Conservation (phyloP, 2,888 invertebrate genomes). For the Leptodirus hochenwartii region DNA sequence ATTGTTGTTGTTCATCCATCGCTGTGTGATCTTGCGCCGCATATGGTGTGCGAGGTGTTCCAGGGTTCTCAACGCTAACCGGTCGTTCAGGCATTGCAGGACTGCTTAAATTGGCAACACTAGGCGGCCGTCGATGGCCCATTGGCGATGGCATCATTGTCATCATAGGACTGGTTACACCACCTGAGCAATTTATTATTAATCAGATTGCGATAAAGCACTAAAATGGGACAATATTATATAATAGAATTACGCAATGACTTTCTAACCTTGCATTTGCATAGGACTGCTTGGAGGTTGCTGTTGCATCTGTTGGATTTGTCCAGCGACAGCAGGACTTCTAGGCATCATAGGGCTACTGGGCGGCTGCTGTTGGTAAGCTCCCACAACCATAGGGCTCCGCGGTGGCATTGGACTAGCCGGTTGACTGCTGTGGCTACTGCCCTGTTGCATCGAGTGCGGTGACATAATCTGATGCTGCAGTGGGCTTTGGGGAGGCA, state of each 20-base stretch:
- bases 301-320: conserved; percentile 27
- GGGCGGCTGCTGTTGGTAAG: conserved; percentile 26
- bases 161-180: conserved; percentile 29
- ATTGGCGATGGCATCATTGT: conserved; percentile 30
- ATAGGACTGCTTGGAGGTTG: conserved; percentile 32
- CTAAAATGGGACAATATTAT: too few relatives aligned
- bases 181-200: too few relatives aligned
- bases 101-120: conserved; percentile 29
- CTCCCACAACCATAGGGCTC: conserved; percentile 25
- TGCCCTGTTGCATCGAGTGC: conserved; percentile 21
- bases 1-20: too few relatives aligned
- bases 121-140: conserved; percentile 34
- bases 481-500: conserved; percentile 33
- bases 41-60: conserved; percentile 29
- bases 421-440: conserved; percentile 17
- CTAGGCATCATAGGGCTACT: conserved; percentile 38
- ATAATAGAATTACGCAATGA: too few relatives aligned
- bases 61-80: conserved; percentile 38
- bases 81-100: conserved; percentile 38
- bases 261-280: conserved; percentile 28
- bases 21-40: not conserved
- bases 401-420: conserved; percentile 29
- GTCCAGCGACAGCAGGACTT: too few relatives aligned
- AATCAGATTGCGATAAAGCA: too few relatives aligned
- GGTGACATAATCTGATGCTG: conserved; percentile 27